Percentiles rank a stretch among this genome's conserved stretches.
Conservation (phyloP, 2,888 invertebrate genomes). For the Sipunculus nudus region DNA sequence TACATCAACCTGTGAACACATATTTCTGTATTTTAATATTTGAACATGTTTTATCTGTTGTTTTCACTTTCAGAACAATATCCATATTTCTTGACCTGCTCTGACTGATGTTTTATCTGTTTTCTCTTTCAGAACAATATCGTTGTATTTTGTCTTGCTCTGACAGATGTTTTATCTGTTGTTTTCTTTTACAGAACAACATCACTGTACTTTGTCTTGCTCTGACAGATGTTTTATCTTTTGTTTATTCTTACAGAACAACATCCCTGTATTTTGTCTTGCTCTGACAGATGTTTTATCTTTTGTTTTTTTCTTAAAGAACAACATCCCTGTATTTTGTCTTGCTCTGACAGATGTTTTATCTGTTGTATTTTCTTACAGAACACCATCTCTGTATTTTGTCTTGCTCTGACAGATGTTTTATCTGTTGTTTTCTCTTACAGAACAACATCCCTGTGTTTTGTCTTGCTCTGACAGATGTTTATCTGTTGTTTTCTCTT, state of each 20-base stretch:
- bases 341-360: conserved; percentile 98
- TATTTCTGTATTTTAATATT: no score
- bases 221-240: no score
- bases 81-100: no score
- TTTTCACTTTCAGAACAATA: no score
- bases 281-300: conserved; percentile 96
- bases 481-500: conserved; percentile 74
- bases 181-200: no score
- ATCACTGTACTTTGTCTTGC: no score
- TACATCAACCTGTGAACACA: no score
- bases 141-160: conserved; percentile 92
- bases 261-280: conserved; percentile 94
- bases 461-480: conserved; percentile 97
- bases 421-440: conserved; percentile 25
- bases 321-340: no score
- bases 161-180: no score
- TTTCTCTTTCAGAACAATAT: conserved; percentile 80
- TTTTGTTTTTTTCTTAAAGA: no score
- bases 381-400: conserved; percentile 96
- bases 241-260: conserved; percentile 74
- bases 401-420: conserved; percentile 98
- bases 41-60: no score
- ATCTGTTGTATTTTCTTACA: conserved; percentile 45
- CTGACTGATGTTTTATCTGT: no score
- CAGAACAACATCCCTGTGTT: conserved; percentile 95